Conservation (phyloP, 2,797 vertebrate genomes). For the Coccyzus lansbergi region DNA sequence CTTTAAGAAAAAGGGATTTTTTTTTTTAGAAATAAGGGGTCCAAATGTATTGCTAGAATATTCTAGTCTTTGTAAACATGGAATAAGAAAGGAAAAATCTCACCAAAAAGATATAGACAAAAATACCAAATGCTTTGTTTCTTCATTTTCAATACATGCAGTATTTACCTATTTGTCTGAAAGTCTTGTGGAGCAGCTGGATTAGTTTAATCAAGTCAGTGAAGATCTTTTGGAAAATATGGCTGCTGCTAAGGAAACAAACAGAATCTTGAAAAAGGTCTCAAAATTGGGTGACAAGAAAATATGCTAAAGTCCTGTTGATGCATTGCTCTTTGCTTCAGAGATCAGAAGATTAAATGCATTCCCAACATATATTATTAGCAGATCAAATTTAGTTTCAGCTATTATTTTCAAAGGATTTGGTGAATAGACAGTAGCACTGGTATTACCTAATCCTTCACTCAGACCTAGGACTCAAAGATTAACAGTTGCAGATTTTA, state of each 20-base stretch:
- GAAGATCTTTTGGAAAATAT: neutral
- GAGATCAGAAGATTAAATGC: neutral
- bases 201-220: neutral
- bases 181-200: neutral
- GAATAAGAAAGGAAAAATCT: neutral
- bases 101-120: neutral
- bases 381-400: slow-evolving; percentile 36
- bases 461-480: slow-evolving; percentile 19
- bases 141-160: neutral
- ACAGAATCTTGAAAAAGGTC: neutral
- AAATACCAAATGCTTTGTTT: neutral
- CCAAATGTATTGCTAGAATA: neutral
- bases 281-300: neutral
- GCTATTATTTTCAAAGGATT: slow-evolving; percentile 54
- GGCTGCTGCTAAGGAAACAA: neutral
- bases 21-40: neutral
- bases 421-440: slow-evolving; percentile 31
- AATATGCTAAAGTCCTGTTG: neutral
- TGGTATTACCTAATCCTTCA: slow-evolving; percentile 26
- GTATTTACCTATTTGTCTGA: neutral
- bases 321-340: neutral
- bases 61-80: neutral
- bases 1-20: neutral
- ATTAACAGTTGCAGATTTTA: slow-evolving; percentile 54
- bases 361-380: slow-evolving; percentile 21